Conservation (phyloP, 1,140 invertebrate genomes). For the Sipha flava region DNA sequence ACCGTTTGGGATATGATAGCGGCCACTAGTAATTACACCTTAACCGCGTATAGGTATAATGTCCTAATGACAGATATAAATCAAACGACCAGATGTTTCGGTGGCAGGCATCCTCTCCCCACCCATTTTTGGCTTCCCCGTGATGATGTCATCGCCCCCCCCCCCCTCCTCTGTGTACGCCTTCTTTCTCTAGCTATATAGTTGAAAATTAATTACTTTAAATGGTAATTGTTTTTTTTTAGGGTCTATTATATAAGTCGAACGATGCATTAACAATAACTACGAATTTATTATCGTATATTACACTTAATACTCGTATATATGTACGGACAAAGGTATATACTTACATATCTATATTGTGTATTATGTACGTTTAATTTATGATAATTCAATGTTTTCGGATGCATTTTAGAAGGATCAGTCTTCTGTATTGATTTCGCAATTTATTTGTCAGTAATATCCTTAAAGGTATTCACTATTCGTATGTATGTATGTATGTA, state of each 20-base stretch:
- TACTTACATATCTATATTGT: neutral
- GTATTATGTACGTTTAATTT: neutral
- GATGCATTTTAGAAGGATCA: neutral
- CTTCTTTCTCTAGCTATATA: neutral
- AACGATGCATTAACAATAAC: neutral
- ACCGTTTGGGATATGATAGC: constrained; percentile 31
- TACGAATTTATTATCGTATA: neutral
- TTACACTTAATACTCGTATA: neutral
- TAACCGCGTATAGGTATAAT: constrained; percentile 18
- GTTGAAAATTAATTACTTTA: constrained; percentile 25
- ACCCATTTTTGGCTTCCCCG: neutral
- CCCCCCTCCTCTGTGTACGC: neutral
- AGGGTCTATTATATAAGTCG: constrained; percentile 3
- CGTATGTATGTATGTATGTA: neutral
- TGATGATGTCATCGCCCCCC: constrained; percentile 10
- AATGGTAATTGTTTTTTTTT: constrained; percentile 29
- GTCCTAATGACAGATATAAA: constrained; percentile 31
- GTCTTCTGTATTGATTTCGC: neutral
- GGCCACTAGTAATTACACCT: constrained; percentile 22
- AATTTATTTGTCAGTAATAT: neutral
- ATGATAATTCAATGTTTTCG: neutral
- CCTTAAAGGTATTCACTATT: neutral
- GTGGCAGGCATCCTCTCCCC: neutral
- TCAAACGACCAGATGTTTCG: constrained; percentile 29
- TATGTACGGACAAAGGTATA: neutral